These are phyloP conservation scores for Trachelus iudaicus DNA, from an alignment of 2,888 invertebrate genomes.

Conservation along the genomic window DNA sequence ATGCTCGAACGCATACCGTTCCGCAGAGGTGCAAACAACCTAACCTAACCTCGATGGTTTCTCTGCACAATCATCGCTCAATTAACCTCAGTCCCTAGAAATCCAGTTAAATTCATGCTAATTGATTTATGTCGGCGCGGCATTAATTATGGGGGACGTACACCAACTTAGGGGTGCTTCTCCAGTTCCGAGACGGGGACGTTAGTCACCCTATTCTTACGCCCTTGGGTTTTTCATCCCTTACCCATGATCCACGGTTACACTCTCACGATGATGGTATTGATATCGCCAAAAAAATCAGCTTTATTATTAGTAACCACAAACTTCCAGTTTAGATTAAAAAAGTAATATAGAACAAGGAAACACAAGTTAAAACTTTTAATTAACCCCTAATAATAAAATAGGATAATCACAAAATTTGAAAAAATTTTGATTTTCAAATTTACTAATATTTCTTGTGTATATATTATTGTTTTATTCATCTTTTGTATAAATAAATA, in stretches of 20 bases:
- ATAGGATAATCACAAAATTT: neutral
- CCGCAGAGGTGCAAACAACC: conserved; percentile 12
- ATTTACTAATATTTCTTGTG: neutral
- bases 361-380: neutral
- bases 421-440: neutral
- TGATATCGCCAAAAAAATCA: neutral
- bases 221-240: neutral
- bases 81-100: conserved; percentile 20
- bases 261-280: neutral
- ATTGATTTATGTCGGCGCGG: conserved; percentile 21
- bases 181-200: neutral
- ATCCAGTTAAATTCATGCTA: conserved; percentile 22
- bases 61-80: conserved; percentile 19
- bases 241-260: neutral
- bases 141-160: conserved; percentile 14
- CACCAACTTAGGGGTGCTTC: neutral
- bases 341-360: neutral
- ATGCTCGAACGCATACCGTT: neutral
- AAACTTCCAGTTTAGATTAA: neutral
- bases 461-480: too few relatives aligned
- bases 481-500: too few relatives aligned
- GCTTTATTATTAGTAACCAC: too few relatives aligned
- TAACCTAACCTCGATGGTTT: neutral
- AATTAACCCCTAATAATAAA: neutral
- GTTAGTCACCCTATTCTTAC: neutral